Evolutionary conservation across 2,888 invertebrate species (phyloP).

Genomic region (Zhuqinia jingwanae): DNA sequence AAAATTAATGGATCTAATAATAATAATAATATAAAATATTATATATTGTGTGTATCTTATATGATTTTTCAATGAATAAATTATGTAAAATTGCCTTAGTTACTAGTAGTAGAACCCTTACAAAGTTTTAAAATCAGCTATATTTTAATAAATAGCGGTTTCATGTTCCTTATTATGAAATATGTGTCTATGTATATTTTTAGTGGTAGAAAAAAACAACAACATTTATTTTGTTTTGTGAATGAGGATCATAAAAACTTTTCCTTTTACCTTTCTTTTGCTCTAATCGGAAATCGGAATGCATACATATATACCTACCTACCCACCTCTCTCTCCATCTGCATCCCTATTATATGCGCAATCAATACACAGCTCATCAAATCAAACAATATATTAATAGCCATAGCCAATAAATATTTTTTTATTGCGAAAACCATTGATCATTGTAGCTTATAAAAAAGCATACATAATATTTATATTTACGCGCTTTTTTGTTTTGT

Average conservation of each 20-base stretch:
- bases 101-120: not conserved
- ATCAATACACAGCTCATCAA: not conserved
- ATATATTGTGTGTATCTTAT: not conserved
- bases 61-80: slow-evolving; percentile 17
- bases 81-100: slow-evolving; percentile 10
- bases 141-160: not conserved
- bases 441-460: not conserved
- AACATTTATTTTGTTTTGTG: slow-evolving; percentile 4
- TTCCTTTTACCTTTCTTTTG: slow-evolving; percentile 14
- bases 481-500: not conserved
- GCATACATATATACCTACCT: not conserved
- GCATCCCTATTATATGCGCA: slow-evolving; percentile 23
- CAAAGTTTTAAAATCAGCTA: not conserved
- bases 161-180: not conserved
- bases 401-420: slow-evolving; percentile 34
- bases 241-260: slow-evolving; percentile 58
- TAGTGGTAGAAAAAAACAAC: slow-evolving; percentile 9
- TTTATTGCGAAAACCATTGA: slow-evolving; percentile 22
- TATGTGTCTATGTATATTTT: not conserved
- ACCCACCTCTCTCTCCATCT: not conserved
- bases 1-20: too few relatives aligned
- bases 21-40: too few relatives aligned
- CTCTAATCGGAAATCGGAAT: not conserved
- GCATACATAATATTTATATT: slow-evolving; percentile 17
- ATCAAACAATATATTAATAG: too few relatives aligned